Evolutionary conservation across 2,113 vertebrate genomes (phyloP).

Genomic region (Hydrolagus affinis): DNA sequence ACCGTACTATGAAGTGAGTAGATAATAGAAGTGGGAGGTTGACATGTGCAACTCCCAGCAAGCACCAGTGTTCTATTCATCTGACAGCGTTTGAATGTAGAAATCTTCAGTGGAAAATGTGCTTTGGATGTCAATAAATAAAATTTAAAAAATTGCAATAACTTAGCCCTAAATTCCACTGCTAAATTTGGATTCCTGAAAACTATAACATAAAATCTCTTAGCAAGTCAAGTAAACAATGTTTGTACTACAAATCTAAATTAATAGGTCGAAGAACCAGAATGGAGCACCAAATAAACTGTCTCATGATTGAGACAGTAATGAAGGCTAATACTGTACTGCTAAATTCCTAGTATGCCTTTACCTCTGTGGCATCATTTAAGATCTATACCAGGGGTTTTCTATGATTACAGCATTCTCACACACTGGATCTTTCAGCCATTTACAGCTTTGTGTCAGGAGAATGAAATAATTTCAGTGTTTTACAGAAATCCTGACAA

Average conservation of each 20-base stretch:
- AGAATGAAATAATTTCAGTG: conserved; percentile 9
- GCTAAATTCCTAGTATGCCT: neutral
- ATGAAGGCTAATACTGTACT: neutral
- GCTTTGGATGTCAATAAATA: neutral
- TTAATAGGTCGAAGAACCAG: neutral
- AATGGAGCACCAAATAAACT: conserved; percentile 22
- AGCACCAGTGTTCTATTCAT: neutral
- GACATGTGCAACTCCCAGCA: neutral
- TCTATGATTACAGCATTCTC: neutral
- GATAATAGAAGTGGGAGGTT: neutral
- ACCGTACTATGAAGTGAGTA: neutral
- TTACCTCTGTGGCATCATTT: neutral
- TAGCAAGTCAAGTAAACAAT: neutral
- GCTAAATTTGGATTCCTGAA: conserved; percentile 13
- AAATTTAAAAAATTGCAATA: neutral
- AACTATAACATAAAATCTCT: neutral
- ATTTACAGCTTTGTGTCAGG: neutral
- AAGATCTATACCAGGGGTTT: neutral
- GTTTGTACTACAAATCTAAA: neutral
- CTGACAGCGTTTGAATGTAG: conserved; percentile 3
- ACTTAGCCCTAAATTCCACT: neutral
- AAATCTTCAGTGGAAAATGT: neutral
- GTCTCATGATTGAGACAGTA: conserved; percentile 2
- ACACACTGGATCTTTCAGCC: neutral
- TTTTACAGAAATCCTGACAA: neutral